A percentile compares a stretch with the other conserved stretches of the same genome.
These are phyloP conservation scores for Basileuterus tristriatus DNA, from an alignment of 2,797 vertebrate species.

Conservation along the genomic window DNA sequence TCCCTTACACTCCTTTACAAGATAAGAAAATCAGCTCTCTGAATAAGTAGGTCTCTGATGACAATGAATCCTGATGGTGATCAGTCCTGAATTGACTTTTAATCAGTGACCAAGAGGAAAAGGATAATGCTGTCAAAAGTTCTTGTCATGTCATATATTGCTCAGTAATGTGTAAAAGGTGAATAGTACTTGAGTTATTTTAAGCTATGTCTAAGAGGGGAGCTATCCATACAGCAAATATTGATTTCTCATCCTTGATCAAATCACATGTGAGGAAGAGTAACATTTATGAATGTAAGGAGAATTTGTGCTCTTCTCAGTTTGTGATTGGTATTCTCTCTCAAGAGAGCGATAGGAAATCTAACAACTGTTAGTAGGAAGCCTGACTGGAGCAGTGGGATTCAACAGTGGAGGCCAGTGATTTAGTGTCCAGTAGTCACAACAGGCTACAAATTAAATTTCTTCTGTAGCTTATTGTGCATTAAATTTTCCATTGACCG, in stretches of 20 bases:
- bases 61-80: not conserved
- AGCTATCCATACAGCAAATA: not conserved
- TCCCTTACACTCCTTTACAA: not conserved
- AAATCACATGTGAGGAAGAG: not conserved
- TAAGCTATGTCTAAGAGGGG: not conserved
- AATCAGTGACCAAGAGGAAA: not conserved
- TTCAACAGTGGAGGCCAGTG: not conserved
- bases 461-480: not conserved
- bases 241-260: not conserved
- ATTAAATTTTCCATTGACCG: not conserved
- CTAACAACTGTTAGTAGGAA: not conserved
- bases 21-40: not conserved
- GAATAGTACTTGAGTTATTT: not conserved
- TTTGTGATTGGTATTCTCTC: not conserved
- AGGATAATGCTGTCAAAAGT: not conserved
- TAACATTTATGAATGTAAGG: not conserved
- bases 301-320: not conserved
- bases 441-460: not conserved
- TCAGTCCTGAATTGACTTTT: not conserved
- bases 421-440: not conserved
- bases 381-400: not conserved
- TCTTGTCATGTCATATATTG: not conserved
- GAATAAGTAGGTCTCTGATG: not conserved
- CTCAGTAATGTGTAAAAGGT: not conserved
- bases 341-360: not conserved